A percentile compares a stretch with the other conserved stretches of the same genome.
phyloP scores from a whole-genome alignment of 2,797 vertebrate genomes.

The Nannoperca obscura region DNA sequence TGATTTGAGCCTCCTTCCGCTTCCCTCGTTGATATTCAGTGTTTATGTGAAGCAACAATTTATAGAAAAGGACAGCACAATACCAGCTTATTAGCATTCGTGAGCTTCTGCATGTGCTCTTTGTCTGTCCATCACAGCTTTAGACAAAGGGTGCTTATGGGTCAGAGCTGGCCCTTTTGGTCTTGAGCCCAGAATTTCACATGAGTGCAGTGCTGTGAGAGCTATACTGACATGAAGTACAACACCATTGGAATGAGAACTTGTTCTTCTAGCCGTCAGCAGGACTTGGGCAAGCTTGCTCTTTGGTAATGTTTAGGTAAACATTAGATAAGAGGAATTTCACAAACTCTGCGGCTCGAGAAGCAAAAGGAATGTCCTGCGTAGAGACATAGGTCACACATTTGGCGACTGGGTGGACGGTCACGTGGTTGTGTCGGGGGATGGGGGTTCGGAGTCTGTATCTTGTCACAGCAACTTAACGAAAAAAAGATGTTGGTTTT shows the following conservation, averaged over 20 bases:
- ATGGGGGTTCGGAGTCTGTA: constrained; percentile 46
- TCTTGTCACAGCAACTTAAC: constrained; percentile 36
- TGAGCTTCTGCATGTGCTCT: constrained; percentile 65
- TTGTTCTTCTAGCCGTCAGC: constrained; percentile 39
- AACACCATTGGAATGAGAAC: constrained; percentile 13
- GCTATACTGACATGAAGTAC: constrained; percentile 37
- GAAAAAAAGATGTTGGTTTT: constrained; percentile 37
- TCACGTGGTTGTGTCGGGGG: constrained; percentile 20
- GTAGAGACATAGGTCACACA: constrained; percentile 13
- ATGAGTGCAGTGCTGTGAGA: constrained; percentile 24
- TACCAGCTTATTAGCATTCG: constrained; percentile 78
- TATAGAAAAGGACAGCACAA: constrained; percentile 75
- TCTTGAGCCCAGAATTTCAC: constrained; percentile 49
- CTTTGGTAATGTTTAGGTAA: constrained; percentile 61
- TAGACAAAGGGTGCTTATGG: constrained; percentile 72
- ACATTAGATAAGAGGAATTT: constrained; percentile 70
- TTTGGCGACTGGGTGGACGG: constrained; percentile 12
- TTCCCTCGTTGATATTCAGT: constrained; percentile 79
- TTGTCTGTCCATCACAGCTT: constrained; percentile 78
- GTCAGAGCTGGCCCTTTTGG: constrained; percentile 54
- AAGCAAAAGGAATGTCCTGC: constrained; percentile 1
- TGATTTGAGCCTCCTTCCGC: constrained; percentile 66
- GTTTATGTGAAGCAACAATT: constrained; percentile 70
- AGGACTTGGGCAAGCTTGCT: constrained; percentile 60
- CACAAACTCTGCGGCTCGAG: constrained; percentile 13